Evolutionary conservation across 2,797 vertebrate species (phyloP), one percentile per base, ranked within the genome.

Genomic region (Melanogrammus aeglefinus): DNA sequence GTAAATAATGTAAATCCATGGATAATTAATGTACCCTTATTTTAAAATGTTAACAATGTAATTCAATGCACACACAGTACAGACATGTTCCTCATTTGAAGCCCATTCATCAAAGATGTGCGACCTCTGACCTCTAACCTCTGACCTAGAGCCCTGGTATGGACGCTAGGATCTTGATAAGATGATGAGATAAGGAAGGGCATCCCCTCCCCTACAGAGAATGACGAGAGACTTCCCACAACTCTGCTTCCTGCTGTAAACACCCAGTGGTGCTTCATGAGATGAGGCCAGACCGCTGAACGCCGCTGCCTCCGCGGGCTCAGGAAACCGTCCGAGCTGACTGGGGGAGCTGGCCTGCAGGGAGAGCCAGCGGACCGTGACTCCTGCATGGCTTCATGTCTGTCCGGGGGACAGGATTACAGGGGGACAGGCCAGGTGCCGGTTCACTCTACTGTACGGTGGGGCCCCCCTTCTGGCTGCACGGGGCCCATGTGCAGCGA

Each of bases 381-480:
- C 51, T 51, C 74, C 35, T 75, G 9, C 39, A 21, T 75, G 44
- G 73, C n/a, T 79, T 78, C 72, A 75, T 57, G 77, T 75, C 76
- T 72, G 29, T 71, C 79, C 69, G 76, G 72, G 72, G 71, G 75
- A 76, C 81, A 38, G 21, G 6, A 36, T 63, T 35, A 71, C 24
- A 41, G 84, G 21, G n/a, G 21, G 57, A 63, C 21, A 24, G 18
- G 57, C 8, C 21, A 63, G 57, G 57, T n/a, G 57, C 4, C 57
- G 57, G 21, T 86, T 8, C 75, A 74, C 76, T 80, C 66, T 79
- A 70, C 78, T 84, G 83, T 82, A 79, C 29, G 83, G 83, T 87
- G 87, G 83, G 81, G 84, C 87, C 81, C 83, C 76, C 87, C 81
- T 76, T 84, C 82, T 84, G 79, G 78, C 81, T 79, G 57, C 77